Percentiles rank a stretch among this genome's conserved stretches.
These are phyloP conservation scores for Rhabdophis nuchalis DNA, from an alignment of 2,797 vertebrate genomes.

Conservation along the genomic window DNA sequence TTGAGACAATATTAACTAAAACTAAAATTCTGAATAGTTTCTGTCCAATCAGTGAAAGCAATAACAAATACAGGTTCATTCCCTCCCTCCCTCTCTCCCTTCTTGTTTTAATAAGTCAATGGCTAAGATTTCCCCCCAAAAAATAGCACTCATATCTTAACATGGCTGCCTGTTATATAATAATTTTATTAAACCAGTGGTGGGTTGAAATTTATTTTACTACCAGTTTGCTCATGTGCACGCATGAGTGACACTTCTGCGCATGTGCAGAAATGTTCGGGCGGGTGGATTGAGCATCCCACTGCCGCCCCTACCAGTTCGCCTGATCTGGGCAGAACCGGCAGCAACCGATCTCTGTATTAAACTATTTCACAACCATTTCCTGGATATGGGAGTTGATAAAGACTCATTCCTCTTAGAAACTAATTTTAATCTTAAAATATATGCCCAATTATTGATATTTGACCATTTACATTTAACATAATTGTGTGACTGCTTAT, in stretches of 20 bases:
- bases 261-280: too few species aligned
- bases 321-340: too few species aligned
- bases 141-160: background rate
- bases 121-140: background rate
- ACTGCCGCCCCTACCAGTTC: too few species aligned
- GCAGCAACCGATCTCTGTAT: background rate
- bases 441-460: background rate
- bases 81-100: background rate
- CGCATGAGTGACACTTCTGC: too few species aligned
- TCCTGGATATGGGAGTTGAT: background rate
- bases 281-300: too few species aligned
- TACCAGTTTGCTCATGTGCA: too few species aligned
- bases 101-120: background rate
- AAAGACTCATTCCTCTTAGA: background rate
- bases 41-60: background rate
- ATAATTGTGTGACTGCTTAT: background rate
- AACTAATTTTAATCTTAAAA: background rate
- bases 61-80: background rate
- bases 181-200: background rate
- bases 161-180: background rate
- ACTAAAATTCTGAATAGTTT: background rate
- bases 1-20: background rate
- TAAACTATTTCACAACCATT: background rate
- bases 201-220: too few species aligned
- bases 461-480: background rate